A percentile compares a stretch with the other conserved stretches of the same genome.
These are phyloP conservation scores for Boleophthalmus pectinirostris DNA, from an alignment of 2,113 vertebrate genomes.

Conservation along the genomic window DNA sequence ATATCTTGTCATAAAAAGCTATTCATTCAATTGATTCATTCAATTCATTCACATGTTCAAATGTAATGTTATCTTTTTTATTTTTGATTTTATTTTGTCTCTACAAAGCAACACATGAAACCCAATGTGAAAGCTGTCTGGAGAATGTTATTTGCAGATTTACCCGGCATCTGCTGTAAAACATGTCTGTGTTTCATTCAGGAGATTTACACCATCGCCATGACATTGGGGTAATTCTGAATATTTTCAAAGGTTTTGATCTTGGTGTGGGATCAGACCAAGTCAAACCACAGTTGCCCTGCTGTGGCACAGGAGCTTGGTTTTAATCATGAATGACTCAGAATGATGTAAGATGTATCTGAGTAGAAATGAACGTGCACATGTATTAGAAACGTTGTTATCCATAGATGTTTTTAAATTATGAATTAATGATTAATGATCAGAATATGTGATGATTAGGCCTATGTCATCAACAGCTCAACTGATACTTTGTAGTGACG, in stretches of 20 bases:
- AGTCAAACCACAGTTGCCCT: background rate
- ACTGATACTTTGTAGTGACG: too few species aligned
- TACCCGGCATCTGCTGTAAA: slow-evolving; percentile 24
- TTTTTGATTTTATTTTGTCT: background rate
- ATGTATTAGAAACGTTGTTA: too few species aligned
- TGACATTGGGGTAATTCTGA: slow-evolving; percentile 4
- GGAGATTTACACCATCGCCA: slow-evolving; percentile 14
- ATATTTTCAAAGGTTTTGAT: slow-evolving; percentile 18
- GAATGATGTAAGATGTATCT: too few species aligned
- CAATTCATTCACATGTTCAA: background rate
- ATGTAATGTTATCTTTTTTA: too few species aligned
- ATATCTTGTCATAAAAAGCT: too few species aligned
- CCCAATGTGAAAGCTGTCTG: background rate
- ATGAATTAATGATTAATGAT: too few species aligned
- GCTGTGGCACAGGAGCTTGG: slow-evolving; percentile 20
- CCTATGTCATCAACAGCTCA: too few species aligned
- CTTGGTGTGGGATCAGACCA: slow-evolving; percentile 6
- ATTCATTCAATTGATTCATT: too few species aligned
- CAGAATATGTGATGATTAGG: too few species aligned
- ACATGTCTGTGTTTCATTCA: background rate
- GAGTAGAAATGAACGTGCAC: too few species aligned
- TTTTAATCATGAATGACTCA: slow-evolving; percentile 21
- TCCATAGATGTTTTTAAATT: too few species aligned
- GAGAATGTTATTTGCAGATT: background rate
- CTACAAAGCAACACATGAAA: background rate